A percentile compares a stretch with the other conserved stretches of the same genome.
These are phyloP conservation scores for Suncus etruscus DNA, from an alignment of 2,113 vertebrate species.

Conservation along the genomic window DNA sequence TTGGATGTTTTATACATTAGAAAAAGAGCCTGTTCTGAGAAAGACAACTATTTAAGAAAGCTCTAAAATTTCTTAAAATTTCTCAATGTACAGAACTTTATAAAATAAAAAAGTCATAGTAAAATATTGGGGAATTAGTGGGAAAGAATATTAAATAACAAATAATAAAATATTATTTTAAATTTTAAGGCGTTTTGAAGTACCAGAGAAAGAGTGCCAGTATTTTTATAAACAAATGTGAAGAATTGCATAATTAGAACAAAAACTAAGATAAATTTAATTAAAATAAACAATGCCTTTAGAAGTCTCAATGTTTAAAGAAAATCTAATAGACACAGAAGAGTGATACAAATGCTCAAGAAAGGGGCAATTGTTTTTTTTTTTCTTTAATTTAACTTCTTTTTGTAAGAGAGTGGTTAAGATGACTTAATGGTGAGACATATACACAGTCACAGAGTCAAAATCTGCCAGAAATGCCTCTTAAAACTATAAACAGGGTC, in stretches of 20 bases:
- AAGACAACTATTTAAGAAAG: no score
- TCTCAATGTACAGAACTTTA: background rate
- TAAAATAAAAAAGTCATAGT: constrained; percentile 27
- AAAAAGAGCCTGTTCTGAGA: background rate
- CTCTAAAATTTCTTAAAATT: background rate
- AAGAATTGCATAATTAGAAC: constrained; percentile 45
- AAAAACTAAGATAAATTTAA: constrained; percentile 60
- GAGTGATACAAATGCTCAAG: background rate
- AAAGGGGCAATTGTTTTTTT: constrained; percentile 10
- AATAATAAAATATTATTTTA: background rate
- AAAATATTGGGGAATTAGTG: background rate
- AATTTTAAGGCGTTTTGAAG: background rate
- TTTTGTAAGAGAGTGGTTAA: constrained; percentile 57
- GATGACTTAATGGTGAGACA: constrained; percentile 55
- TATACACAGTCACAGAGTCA: constrained; percentile 59
- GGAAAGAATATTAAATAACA: background rate
- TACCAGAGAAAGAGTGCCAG: constrained; percentile 23
- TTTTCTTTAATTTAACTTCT: background rate
- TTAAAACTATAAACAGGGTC: constrained; percentile 60
- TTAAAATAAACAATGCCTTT: constrained; percentile 55
- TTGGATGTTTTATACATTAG: constrained; percentile 38
- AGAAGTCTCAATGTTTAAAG: constrained; percentile 31
- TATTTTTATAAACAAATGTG: constrained; percentile 36
- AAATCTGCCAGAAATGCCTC: constrained; percentile 67
- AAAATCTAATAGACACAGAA: constrained; percentile 45